Conservation (phyloP, 1,140 invertebrate species). For the Drosophila paulistorum region DNA sequence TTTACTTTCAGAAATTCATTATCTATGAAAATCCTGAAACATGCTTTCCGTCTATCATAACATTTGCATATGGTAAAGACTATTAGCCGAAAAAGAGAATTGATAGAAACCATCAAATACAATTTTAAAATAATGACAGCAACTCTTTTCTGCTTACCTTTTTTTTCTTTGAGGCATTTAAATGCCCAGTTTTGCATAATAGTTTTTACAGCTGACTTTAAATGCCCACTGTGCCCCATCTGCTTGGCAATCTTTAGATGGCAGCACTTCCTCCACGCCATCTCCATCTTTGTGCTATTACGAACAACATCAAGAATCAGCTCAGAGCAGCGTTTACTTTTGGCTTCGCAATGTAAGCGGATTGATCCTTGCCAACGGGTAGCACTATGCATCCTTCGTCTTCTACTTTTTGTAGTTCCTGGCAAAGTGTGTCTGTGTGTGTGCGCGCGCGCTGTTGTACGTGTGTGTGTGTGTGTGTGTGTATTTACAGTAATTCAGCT, state of each 20-base stretch:
- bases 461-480: slow-evolving; percentile 37
- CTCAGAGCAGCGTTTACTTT: slow-evolving; percentile 28
- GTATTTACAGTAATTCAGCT: slow-evolving; percentile 60
- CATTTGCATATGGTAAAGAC: no score
- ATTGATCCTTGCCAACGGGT: slow-evolving; percentile 47
- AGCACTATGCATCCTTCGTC: slow-evolving; percentile 25
- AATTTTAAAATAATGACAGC: background rate
- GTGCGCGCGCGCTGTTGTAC: slow-evolving; percentile 7
- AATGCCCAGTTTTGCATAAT: slow-evolving; percentile 49
- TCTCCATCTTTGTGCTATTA: background rate
- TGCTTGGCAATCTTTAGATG: background rate
- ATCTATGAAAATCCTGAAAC: no score
- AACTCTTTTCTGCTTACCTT: slow-evolving; percentile 4
- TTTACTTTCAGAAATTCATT: no score
- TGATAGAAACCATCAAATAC: no score
- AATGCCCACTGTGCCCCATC: slow-evolving; percentile 14
- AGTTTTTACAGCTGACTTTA: slow-evolving; percentile 58
- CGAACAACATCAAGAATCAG: slow-evolving; percentile 12
- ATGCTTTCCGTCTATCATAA: no score
- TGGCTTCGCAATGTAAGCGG: slow-evolving; percentile 46
- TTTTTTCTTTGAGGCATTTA: slow-evolving; percentile 11
- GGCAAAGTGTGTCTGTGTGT: slow-evolving; percentile 16
- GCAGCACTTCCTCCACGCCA: background rate
- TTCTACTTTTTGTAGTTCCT: slow-evolving; percentile 40
- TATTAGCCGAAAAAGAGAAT: no score